A percentile compares a stretch with the other conserved stretches of the same genome.
Conservation (phyloP, 1,140 invertebrate genomes). For the Monochamus saltuarius region DNA sequence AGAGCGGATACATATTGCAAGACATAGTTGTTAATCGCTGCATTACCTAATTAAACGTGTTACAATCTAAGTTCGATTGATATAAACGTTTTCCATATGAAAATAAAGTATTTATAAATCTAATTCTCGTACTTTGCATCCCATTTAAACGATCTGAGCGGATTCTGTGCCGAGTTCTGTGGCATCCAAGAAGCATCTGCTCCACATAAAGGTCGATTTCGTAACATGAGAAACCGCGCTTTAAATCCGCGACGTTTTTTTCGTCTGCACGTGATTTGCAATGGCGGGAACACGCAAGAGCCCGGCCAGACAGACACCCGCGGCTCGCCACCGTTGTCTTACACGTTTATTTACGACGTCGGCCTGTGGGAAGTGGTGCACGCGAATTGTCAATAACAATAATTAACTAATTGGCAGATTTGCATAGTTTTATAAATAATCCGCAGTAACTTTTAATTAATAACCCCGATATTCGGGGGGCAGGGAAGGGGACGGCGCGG, state of each 20-base stretch:
- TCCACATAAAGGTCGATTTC: background rate
- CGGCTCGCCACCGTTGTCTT: background rate
- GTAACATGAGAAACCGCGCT: background rate
- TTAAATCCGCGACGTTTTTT: background rate
- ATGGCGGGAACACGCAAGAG: constrained; percentile 9
- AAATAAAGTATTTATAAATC: too few relatives aligned
- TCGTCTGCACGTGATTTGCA: constrained; percentile 8
- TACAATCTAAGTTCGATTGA: too few relatives aligned
- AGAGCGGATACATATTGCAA: too few relatives aligned
- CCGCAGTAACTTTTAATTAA: background rate
- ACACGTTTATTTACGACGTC: constrained; percentile 10
- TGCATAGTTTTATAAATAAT: constrained; percentile 37
- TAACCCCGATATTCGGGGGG: too few relatives aligned
- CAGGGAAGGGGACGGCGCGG: too few relatives aligned
- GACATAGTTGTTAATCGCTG: too few relatives aligned
- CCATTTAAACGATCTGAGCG: too few relatives aligned
- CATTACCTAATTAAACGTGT: too few relatives aligned
- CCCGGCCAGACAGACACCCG: constrained; percentile 12
- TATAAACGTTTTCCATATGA: too few relatives aligned
- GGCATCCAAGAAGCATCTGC: too few relatives aligned
- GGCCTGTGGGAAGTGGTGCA: constrained; percentile 21
- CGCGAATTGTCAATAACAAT: constrained; percentile 50
- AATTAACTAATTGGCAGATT: constrained; percentile 50
- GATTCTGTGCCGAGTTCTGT: too few relatives aligned
- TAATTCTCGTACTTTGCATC: too few relatives aligned